Conservation (phyloP, 2,113 vertebrate genomes). For the Girardinichthys multiradiatus region DNA sequence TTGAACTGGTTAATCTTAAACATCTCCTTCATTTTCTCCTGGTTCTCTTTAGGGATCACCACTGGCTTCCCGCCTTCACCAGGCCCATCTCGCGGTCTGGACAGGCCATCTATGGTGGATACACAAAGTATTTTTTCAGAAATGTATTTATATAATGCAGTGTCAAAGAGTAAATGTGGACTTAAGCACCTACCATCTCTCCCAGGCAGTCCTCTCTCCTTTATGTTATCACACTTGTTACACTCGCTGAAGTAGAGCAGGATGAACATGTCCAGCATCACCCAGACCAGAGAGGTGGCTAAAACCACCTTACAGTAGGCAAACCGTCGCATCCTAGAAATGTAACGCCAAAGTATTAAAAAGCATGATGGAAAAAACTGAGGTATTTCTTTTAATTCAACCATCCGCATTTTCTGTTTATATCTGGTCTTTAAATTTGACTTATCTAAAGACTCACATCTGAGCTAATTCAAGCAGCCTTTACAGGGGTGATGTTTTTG, state of each 20-base stretch:
- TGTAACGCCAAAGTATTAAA: constrained; percentile 2
- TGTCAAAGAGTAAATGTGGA: neutral
- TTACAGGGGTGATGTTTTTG: neutral
- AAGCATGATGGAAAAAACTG: neutral
- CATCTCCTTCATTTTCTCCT: constrained; percentile 99
- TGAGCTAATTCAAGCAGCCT: neutral
- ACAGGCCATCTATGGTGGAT: constrained; percentile 82
- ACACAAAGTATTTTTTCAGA: neutral
- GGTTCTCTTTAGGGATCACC: constrained; percentile 95
- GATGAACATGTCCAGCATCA: constrained; percentile 98
- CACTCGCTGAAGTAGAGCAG: constrained; percentile 99
- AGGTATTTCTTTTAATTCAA: neutral
- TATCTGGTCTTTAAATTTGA: neutral
- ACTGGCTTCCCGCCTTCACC: constrained; percentile 98
- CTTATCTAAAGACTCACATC: neutral
- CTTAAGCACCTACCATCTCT: constrained; percentile 68
- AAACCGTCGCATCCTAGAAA: constrained; percentile 92
- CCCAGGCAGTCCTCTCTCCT: constrained; percentile 89
- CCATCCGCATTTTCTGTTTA: neutral
- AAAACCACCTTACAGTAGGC: constrained; percentile 99
- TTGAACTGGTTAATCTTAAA: constrained; percentile 99
- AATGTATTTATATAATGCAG: neutral
- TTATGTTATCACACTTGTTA: constrained; percentile 98
- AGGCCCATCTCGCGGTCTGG: constrained; percentile 92
- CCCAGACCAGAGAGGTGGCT: constrained; percentile 99